These are phyloP conservation scores for Holacanthella duospinosa DNA, from an alignment of 2,888 invertebrate genomes.

Conservation along the genomic window DNA sequence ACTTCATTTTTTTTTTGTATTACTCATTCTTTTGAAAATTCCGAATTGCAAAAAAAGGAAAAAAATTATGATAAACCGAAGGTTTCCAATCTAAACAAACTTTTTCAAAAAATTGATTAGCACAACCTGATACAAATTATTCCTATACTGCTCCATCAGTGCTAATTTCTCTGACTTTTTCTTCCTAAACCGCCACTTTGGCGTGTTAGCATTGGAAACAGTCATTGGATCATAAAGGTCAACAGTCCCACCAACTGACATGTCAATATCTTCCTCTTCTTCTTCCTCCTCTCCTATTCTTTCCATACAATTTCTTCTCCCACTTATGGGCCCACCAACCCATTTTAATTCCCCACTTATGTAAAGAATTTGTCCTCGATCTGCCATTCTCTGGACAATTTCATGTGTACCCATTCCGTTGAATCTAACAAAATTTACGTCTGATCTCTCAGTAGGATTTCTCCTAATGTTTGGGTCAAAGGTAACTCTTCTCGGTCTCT, in stretches of 20 bases:
- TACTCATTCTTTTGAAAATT: neutral
- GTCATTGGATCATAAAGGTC: neutral
- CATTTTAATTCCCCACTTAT: slow-evolving; percentile 7
- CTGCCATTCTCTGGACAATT: slow-evolving; percentile 22
- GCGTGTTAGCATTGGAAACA: neutral
- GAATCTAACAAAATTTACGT: neutral
- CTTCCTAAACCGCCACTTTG: neutral
- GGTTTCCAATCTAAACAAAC: neutral
- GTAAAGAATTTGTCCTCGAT: slow-evolving; percentile 19
- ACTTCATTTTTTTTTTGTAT: neutral
- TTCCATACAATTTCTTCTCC: neutral
- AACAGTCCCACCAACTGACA: neutral
- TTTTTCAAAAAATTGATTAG: neutral
- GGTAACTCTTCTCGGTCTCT: neutral
- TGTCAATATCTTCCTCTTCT: slow-evolving; percentile 10
- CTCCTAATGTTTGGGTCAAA: neutral
- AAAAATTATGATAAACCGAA: neutral
- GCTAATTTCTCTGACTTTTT: too few species aligned
- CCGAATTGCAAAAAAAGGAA: neutral
- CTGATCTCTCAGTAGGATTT: neutral
- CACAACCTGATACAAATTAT: neutral
- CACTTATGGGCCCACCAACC: neutral
- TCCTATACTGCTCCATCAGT: too few species aligned
- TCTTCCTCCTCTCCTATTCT: slow-evolving; percentile 3
- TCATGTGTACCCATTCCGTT: slow-evolving; percentile 12